Conservation (phyloP, 2,113 vertebrate genomes). For the Raja brachyura region DNA sequence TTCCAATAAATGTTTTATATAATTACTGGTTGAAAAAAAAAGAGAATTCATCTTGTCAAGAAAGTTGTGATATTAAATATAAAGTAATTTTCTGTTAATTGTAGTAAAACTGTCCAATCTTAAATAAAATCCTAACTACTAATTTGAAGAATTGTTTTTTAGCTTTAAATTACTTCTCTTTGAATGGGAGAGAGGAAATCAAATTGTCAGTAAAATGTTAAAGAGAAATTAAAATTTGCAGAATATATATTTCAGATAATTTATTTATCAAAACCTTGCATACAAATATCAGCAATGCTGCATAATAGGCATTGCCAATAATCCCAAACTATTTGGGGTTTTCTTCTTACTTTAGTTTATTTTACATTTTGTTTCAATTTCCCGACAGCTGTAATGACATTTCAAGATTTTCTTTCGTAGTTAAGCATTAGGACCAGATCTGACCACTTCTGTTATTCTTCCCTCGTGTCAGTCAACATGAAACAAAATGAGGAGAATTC, state of each 20-base stretch:
- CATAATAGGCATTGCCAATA: background rate
- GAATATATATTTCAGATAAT: background rate
- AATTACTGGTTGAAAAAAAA: background rate
- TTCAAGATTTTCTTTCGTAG: constrained; percentile 18
- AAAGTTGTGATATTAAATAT: background rate
- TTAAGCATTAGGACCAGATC: background rate
- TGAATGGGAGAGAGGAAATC: background rate
- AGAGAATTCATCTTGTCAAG: background rate
- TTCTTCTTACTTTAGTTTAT: background rate
- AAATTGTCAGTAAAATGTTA: background rate
- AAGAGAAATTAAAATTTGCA: background rate
- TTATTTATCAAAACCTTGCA: background rate
- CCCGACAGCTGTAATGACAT: background rate
- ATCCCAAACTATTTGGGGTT: background rate
- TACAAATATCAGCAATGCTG: background rate
- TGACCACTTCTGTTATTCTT: constrained; percentile 23
- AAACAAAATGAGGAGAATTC: constrained; percentile 3
- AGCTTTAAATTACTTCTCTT: background rate
- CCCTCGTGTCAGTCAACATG: background rate
- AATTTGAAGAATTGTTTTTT: background rate
- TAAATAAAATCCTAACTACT: background rate
- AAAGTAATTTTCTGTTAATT: background rate
- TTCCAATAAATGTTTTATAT: no score
- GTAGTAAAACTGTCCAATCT: background rate
- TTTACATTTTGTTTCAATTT: background rate